A percentile compares a stretch with the other conserved stretches of the same genome.
Evolutionary conservation across 2,797 vertebrate genomes (phyloP).

Genomic region (Cuniculus paca): DNA sequence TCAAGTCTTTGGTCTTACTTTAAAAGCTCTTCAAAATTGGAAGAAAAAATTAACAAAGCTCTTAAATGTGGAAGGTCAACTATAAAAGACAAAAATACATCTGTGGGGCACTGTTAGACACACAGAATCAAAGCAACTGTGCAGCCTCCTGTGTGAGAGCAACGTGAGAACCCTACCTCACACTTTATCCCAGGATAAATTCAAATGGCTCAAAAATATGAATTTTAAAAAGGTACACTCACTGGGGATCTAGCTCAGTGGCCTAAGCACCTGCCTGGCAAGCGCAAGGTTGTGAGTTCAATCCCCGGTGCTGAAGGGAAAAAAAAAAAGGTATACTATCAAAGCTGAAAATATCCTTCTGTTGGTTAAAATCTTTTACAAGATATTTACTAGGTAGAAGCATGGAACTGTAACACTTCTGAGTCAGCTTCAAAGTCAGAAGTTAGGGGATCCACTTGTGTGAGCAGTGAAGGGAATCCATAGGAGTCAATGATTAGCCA

Average conservation of each 20-base stretch:
- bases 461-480: constrained; percentile 73
- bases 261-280: too few relatives aligned
- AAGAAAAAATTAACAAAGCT: constrained; percentile 51
- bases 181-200: not conserved
- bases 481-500: constrained; percentile 86
- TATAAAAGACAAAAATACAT: not conserved
- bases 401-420: constrained; percentile 82
- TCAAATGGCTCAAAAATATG: not conserved
- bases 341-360: constrained; percentile 71
- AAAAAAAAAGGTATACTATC: not conserved
- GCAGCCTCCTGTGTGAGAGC: not conserved
- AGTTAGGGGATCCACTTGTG: constrained; percentile 80
- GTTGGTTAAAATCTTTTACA: constrained; percentile 71
- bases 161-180: not conserved
- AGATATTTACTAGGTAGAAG: constrained; percentile 83
- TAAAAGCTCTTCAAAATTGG: constrained; percentile 69
- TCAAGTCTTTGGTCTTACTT: too few relatives aligned
- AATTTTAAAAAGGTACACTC: not conserved
- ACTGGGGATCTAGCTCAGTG: too few relatives aligned
- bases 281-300: too few relatives aligned
- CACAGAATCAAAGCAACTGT: not conserved
- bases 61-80: constrained; percentile 75
- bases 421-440: constrained; percentile 85
- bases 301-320: too few relatives aligned
- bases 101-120: not conserved